Conservation (phyloP, 2,113 vertebrate genomes). For the Polypterus bichir region DNA sequence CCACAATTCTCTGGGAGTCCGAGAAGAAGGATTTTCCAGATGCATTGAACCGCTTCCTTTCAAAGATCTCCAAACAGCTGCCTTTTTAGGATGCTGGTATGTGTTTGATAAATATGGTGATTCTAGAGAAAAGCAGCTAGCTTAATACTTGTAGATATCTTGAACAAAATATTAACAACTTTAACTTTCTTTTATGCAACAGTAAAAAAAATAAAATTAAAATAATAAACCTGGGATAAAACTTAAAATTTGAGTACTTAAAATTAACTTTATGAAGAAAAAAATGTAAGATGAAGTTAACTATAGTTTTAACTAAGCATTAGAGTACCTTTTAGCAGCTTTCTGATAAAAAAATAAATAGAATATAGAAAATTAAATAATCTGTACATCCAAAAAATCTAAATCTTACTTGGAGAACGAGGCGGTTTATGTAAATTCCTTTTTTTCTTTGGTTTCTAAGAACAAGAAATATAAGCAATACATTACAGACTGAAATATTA, state of each 20-base stretch:
- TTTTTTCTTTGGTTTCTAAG: conserved; percentile 56
- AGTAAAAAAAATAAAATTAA: not conserved
- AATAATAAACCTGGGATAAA: not conserved
- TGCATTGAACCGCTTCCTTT: conserved; percentile 33
- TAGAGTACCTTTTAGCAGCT: not conserved
- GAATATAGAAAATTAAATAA: not conserved
- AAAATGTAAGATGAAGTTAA: not conserved
- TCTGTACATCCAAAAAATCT: not conserved
- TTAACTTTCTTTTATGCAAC: not conserved
- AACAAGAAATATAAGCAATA: conserved; percentile 12
- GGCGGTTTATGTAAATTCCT: conserved; percentile 52
- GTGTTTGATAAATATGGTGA: conserved; percentile 72
- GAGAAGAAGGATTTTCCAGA: conserved; percentile 32
- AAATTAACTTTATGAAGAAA: not conserved
- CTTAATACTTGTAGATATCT: conserved; percentile 6
- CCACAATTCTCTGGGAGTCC: conserved; percentile 47
- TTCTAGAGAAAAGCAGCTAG: conserved; percentile 36
- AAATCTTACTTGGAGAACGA: conserved; percentile 66
- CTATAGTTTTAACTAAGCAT: not conserved
- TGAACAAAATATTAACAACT: not conserved
- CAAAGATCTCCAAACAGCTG: conserved; percentile 49
- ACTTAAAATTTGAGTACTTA: not conserved
- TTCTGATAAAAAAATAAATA: not conserved
- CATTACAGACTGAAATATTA: not conserved
- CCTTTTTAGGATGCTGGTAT: conserved; percentile 50